Evolutionary conservation across 2,113 vertebrate species (phyloP), one percentile per base, ranked within the genome.

Genomic region (Rhineura floridana): DNA sequence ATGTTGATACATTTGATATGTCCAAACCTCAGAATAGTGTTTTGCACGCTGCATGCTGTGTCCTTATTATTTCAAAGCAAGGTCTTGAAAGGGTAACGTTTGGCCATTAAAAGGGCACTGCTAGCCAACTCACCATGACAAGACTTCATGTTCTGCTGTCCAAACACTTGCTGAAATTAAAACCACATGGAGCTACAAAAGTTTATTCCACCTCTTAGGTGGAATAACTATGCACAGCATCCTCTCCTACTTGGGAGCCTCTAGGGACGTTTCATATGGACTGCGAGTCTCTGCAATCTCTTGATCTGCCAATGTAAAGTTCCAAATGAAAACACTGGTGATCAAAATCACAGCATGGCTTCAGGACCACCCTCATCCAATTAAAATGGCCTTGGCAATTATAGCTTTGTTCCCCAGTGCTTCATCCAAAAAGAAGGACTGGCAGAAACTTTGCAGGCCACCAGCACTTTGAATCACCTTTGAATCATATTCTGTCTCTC

Each of bases 101-200:
- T 94, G 91, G 93, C 82, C 23, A 6, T 0, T 0, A 59, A 0
- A 1, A 80, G 65, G 83, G 50, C 25, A 28, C 81, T 91, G 90
- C 89, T 84, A 88, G 92, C 86, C 92, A 95, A 80, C 87, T 94
- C 88, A 90, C 67, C 80, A 17, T 83, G 90, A 85, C 82, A 85
- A 0, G 62, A 72, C 87, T 90, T 85, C 69, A 91, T 81, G 90
- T 90, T 93, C 92, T 94, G 72, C 81, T 91, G 85, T 87, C 85
- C 81, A 89, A 90, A 84, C 80, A 42, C 77, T 59, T 36, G 42
- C 81, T 87, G 52, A 94, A 95, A 95, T 94, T 85, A 93, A 94
- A 95, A 69, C 93, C 93, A 94, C 87, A 93, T 92, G 93, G 84
- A 91, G 86, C 91, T 0, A 30, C 9, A 93, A 90, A 94, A 88